phyloP scores from a whole-genome alignment of 2,888 invertebrate genomes.

The Sphaerophoria taeniata region DNA sequence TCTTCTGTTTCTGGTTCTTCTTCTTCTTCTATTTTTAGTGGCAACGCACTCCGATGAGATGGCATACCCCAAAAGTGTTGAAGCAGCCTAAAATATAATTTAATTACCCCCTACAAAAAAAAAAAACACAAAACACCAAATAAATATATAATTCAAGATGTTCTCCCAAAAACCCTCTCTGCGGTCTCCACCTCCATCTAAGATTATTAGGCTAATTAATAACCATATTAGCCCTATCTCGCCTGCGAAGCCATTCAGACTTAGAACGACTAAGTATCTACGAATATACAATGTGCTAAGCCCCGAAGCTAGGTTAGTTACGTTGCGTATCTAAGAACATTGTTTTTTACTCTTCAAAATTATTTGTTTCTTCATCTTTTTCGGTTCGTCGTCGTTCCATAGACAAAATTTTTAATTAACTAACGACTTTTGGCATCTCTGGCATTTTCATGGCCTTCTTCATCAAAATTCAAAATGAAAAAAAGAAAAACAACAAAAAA shows the following conservation, averaged over 20 bases:
- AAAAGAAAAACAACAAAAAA: background rate
- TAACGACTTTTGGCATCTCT: conserved; percentile 71
- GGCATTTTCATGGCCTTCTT: conserved; percentile 64
- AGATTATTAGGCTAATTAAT: conserved; percentile 71
- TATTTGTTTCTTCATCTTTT: conserved; percentile 33
- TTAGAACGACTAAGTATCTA: too few relatives aligned
- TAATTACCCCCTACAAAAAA: conserved; percentile 44
- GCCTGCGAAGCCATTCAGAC: conserved; percentile 26
- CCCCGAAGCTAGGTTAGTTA: conserved; percentile 62
- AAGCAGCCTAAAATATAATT: conserved; percentile 63
- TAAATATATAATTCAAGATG: conserved; percentile 53
- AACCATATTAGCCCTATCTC: conserved; percentile 57
- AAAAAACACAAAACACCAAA: conserved; percentile 8
- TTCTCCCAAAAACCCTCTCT: background rate
- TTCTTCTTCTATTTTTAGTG: background rate
- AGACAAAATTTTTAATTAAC: conserved; percentile 72
- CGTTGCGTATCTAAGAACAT: conserved; percentile 45
- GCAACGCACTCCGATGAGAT: background rate
- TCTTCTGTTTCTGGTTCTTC: too few relatives aligned
- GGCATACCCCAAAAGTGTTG: conserved; percentile 42
- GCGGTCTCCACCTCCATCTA: conserved; percentile 26
- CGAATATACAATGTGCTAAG: conserved; percentile 31
- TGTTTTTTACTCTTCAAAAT: background rate
- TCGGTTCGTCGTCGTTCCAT: conserved; percentile 21
- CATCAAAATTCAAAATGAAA: background rate